Base-by-base conservation (phyloP, 2,888 invertebrate species). In the Pediacus dermestoides region DNA sequence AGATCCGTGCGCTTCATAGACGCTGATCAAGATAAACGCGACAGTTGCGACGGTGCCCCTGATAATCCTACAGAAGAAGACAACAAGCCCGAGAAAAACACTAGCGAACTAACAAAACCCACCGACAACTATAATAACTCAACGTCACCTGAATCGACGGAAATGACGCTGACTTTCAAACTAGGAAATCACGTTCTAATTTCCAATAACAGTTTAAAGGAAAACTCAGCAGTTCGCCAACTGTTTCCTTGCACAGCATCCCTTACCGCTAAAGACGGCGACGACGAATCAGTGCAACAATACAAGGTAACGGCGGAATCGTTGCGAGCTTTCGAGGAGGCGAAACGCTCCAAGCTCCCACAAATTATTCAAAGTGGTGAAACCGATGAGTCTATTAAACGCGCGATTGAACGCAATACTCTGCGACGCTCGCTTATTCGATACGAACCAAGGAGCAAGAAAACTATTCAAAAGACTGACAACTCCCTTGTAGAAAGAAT, bases 401-500 rank as follows among this genome's bases (percentile, higher is more conserved):
- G 84, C 28, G 87, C 88, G 18, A 89, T 90, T 42, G 89, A 90
- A 58, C 75, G 88, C 27, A 90, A 90, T 60, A 87, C 89, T 0
- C 67, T 90, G 9, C 73, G 90, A 2, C 77, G 90, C 46, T 90
- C 87, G 8, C 72, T 88, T 34, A 80, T 88, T 49, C 80, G 85
- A 50, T 63, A 63, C 44, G 70, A 70, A 44, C 68, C 70, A 33
- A 57, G 64, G 35, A 63, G 54, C 45, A 74, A 74, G 60, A 71
- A 71, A 54, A 59, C 70, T 33, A 66, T 68, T 36, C 68, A 70
- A 48, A 75, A 81, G 62, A 77, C 76, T 55, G 87, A 88, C 50
- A 82, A 87, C 34, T 88, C 89, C 0, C 71, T 92, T 22, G 87
- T 89, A 38, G 92, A 92, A 60, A 78, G 90, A 44, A 88, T 92